A percentile compares a stretch with the other conserved stretches of the same genome.
phyloP scores from a whole-genome alignment of 2,888 invertebrate species.

The Tetranychus truncatus region DNA sequence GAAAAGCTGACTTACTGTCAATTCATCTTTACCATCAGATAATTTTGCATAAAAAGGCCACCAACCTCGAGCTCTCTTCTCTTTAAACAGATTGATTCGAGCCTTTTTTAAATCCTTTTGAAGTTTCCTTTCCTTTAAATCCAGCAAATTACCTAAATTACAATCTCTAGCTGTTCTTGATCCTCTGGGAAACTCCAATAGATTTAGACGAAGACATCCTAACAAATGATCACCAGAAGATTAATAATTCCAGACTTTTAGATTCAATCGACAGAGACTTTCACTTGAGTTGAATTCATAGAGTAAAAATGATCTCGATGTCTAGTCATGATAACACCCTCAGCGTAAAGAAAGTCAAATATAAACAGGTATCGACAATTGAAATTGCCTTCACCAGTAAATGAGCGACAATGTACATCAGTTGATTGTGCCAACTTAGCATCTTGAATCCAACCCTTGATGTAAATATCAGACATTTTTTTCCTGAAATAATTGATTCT shows the following conservation, averaged over 20 bases:
- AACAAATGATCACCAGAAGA: conserved; percentile 47
- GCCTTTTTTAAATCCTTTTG: neutral
- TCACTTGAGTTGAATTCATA: conserved; percentile 60
- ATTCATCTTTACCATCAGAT: conserved; percentile 24
- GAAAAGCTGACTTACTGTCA: neutral
- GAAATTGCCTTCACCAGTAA: conserved; percentile 60
- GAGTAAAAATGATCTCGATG: conserved; percentile 57
- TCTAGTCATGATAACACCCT: conserved; percentile 51
- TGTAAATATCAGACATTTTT: conserved; percentile 86
- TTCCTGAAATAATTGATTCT: conserved; percentile 61
- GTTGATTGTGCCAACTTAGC: conserved; percentile 51
- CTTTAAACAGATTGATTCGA: conserved; percentile 35
- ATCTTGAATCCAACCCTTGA: conserved; percentile 63
- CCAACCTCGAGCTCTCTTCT: conserved; percentile 36
- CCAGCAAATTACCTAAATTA: conserved; percentile 42
- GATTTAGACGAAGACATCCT: conserved; percentile 24
- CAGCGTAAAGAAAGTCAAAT: conserved; percentile 53
- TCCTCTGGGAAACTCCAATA: conserved; percentile 34
- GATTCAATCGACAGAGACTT: conserved; percentile 51
- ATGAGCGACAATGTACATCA: conserved; percentile 59
- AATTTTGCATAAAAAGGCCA: conserved; percentile 37
- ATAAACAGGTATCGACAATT: conserved; percentile 77
- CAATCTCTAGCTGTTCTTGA: conserved; percentile 52
- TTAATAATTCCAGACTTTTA: conserved; percentile 67
- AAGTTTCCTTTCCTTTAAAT: neutral